phyloP scores from a whole-genome alignment of 2,888 invertebrate species.

The Amorpha juglandis region DNA sequence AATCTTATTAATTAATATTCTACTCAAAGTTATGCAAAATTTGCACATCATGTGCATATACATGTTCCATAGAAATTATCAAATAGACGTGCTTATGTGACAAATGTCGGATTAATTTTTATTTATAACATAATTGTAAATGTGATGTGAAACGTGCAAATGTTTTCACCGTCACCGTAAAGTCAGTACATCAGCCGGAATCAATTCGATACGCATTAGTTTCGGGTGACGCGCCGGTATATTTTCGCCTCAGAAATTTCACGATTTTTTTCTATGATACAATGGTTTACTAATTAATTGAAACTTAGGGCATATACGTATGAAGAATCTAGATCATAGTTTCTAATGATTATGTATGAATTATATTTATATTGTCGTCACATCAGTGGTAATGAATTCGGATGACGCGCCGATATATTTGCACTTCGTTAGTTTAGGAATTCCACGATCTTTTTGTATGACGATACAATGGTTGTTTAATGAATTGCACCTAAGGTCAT shows the following conservation, averaged over 20 bases:
- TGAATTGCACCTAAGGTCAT: too few species aligned
- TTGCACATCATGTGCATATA: conserved; percentile 8
- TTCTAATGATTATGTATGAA: too few species aligned
- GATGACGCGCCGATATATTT: too few species aligned
- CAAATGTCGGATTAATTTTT: conserved; percentile 21
- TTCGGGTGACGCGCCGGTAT: conserved; percentile 45
- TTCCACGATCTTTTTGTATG: too few species aligned
- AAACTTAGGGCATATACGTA: not conserved
- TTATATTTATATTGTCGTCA: too few species aligned
- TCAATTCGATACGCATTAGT: conserved; percentile 58
- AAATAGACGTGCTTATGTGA: conserved; percentile 24
- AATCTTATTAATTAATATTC: not conserved
- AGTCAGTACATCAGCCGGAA: conserved; percentile 45
- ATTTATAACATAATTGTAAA: conserved; percentile 21
- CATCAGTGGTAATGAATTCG: too few species aligned
- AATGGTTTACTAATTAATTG: not conserved
- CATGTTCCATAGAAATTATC: conserved; percentile 10
- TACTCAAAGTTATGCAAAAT: conserved; percentile 20
- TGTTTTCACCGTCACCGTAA: conserved; percentile 39
- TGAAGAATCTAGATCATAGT: not conserved
- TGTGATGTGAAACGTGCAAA: conserved; percentile 36
- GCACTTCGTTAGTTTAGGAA: too few species aligned
- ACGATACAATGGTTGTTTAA: too few species aligned
- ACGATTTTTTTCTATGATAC: not conserved
- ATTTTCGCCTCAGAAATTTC: conserved; percentile 36